Percentiles rank a stretch among this genome's conserved stretches.
Conservation (phyloP, 2,797 vertebrate species). For the Thaleichthys pacificus region DNA sequence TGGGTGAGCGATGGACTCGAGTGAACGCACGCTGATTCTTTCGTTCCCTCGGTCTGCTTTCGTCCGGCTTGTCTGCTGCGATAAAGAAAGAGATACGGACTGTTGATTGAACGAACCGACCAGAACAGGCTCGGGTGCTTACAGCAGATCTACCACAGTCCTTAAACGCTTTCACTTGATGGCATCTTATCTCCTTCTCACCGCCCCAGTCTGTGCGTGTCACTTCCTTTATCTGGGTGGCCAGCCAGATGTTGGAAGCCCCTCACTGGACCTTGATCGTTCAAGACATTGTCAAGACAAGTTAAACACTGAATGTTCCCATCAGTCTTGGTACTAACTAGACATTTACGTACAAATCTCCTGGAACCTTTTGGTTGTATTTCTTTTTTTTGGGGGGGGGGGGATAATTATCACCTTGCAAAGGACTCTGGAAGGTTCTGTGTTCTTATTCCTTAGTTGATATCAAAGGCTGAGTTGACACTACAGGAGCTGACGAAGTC, state of each 20-base stretch:
- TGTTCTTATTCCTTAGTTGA: not conserved
- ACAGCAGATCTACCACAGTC: not conserved
- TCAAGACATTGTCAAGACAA: too few species aligned
- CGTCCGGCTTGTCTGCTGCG: constrained; percentile 8
- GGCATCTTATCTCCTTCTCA: not conserved
- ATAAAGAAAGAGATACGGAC: not conserved
- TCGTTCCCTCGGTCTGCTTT: constrained; percentile 1
- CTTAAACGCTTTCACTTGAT: not conserved
- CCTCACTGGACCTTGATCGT: too few species aligned
- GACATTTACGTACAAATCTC: too few species aligned
- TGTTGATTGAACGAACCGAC: constrained; percentile 1
- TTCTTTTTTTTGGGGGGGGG: too few species aligned
- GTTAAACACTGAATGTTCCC: too few species aligned
- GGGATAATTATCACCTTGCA: too few species aligned
- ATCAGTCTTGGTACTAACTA: too few species aligned
- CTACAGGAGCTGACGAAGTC: constrained; percentile 3
- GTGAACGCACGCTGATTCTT: not conserved
- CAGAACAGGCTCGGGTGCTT: not conserved
- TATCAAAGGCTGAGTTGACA: not conserved
- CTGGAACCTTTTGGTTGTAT: too few species aligned
- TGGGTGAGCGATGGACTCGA: constrained; percentile 5
- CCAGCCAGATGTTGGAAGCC: too few species aligned
- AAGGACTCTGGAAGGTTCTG: too few species aligned
- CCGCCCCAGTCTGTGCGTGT: not conserved
- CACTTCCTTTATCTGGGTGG: too few species aligned